Evolutionary conservation across 2,113 vertebrate species (phyloP).

Genomic region (Corapipo altera): DNA sequence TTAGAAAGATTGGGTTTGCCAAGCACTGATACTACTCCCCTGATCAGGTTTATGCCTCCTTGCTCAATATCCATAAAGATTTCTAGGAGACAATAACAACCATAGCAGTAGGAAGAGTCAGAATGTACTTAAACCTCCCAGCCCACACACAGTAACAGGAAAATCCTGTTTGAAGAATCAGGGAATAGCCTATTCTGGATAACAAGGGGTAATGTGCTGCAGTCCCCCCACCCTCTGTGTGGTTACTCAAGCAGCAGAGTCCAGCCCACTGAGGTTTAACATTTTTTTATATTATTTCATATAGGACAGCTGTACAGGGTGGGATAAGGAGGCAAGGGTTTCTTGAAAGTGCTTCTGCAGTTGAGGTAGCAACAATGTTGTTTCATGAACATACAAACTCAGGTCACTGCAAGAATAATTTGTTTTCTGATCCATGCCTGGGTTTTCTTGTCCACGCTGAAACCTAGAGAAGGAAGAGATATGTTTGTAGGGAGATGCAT

Average conservation of each 20-base stretch:
- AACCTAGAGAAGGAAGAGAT: neutral
- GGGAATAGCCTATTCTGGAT: neutral
- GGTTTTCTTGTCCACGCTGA: neutral
- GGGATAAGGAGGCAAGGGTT: neutral
- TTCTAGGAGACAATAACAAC: neutral
- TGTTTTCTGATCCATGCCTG: neutral
- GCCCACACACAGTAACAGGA: constrained; percentile 46
- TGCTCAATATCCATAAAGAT: neutral
- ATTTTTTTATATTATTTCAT: neutral
- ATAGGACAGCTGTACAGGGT: neutral
- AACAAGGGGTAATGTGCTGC: neutral
- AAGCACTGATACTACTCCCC: neutral
- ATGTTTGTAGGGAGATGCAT: neutral
- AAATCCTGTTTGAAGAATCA: constrained; percentile 59
- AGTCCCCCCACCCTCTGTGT: neutral
- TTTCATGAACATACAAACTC: neutral
- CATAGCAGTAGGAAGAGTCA: constrained; percentile 2
- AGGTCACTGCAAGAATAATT: neutral
- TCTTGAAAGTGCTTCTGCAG: neutral
- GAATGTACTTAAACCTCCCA: neutral
- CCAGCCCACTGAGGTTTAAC: neutral
- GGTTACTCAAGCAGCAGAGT: neutral
- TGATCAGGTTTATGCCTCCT: neutral
- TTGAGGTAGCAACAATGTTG: neutral
- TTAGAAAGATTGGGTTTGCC: neutral